phyloP scores from a whole-genome alignment of 2,888 invertebrate species.

The Amblyteles armatorius region DNA sequence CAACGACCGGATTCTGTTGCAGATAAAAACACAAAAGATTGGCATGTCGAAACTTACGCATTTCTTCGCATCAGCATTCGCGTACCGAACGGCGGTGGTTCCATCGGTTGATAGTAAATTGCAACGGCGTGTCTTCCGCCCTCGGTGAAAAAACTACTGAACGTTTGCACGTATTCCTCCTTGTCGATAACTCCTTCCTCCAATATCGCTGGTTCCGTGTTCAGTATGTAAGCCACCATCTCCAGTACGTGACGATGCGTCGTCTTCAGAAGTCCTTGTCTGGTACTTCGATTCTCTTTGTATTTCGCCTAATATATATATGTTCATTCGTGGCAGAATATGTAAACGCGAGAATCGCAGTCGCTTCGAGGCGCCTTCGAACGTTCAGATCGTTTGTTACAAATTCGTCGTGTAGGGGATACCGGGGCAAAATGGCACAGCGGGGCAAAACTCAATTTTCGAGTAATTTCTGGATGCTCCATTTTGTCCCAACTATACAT shows the following conservation, averaged over 20 bases:
- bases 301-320: constrained; percentile 86
- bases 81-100: constrained; percentile 88
- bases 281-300: constrained; percentile 86
- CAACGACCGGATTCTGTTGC: constrained; percentile 88
- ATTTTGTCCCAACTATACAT: too few species aligned
- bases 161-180: constrained; percentile 87
- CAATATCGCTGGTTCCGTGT: constrained; percentile 86
- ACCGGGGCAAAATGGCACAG: too few species aligned
- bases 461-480: too few species aligned
- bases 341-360: not conserved
- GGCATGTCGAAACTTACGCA: not conserved
- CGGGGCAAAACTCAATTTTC: too few species aligned
- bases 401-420: too few species aligned
- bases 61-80: not conserved
- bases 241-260: constrained; percentile 89
- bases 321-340: not conserved
- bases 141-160: constrained; percentile 88
- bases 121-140: constrained; percentile 88
- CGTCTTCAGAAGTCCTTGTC: constrained; percentile 85
- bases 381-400: too few species aligned
- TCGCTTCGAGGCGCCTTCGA: too few species aligned
- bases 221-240: constrained; percentile 87
- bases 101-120: constrained; percentile 89
- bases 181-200: constrained; percentile 91
- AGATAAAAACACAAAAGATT: not conserved